Percentiles rank a stretch among this genome's conserved stretches.
Conservation (phyloP, 2,888 invertebrate genomes). For the Apomyelois bistriatella region DNA sequence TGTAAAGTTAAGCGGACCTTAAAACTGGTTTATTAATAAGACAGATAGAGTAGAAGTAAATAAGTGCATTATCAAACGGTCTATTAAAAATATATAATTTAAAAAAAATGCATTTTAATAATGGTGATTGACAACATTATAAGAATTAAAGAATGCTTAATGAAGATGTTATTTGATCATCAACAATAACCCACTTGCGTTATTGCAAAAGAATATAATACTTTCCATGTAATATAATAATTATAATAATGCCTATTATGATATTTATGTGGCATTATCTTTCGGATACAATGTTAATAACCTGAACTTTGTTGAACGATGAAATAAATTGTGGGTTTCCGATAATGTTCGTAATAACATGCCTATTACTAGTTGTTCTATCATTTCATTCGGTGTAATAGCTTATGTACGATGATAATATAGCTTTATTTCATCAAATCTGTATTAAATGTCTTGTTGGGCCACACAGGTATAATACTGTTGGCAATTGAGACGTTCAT, state of each 20-base stretch:
- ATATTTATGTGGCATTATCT: constrained; percentile 16
- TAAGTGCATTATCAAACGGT: too few species aligned
- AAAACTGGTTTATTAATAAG: too few species aligned
- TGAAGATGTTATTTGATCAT: constrained; percentile 13
- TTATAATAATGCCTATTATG: constrained; percentile 20
- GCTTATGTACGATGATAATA: constrained; percentile 66
- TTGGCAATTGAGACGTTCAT: constrained; percentile 70
- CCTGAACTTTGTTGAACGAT: constrained; percentile 37
- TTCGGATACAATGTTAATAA: constrained; percentile 26
- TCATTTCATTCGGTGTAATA: constrained; percentile 60
- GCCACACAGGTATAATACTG: constrained; percentile 61
- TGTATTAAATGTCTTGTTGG: constrained; percentile 58
- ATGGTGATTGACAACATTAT: constrained; percentile 2
- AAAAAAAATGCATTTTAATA: too few species aligned
- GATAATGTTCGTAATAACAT: constrained; percentile 64
- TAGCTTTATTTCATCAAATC: constrained; percentile 57
- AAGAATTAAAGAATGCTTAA: constrained; percentile 9
- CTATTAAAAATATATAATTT: too few species aligned
- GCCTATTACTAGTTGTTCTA: constrained; percentile 66
- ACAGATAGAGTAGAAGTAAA: too few species aligned
- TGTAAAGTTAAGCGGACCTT: too few species aligned
- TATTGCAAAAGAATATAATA: constrained; percentile 26
- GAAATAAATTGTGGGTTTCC: constrained; percentile 59
- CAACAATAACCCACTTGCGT: constrained; percentile 17
- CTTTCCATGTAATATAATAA: constrained; percentile 30